Base-by-base conservation (phyloP, 2,797 vertebrate genomes). In the Heteromormyrus szaboi region DNA sequence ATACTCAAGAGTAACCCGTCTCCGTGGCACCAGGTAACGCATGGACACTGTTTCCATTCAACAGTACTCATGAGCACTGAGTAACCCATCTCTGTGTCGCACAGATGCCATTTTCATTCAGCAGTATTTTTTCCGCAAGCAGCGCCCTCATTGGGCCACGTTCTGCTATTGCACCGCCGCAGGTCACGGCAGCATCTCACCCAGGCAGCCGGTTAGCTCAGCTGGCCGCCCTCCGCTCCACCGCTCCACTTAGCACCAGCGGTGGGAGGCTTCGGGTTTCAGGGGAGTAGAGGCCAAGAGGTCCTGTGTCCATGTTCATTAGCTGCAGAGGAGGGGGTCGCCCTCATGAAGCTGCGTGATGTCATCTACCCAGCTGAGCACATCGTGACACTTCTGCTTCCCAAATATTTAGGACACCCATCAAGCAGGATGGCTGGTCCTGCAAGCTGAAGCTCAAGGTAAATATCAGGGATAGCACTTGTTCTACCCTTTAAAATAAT, bases 321-420 rank as follows among this genome's bases (percentile, higher is more conserved):
- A 89, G 95, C 95, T 95, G 95, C 94, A 93, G 93, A 92, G 94
- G 93, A 92, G 93, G 93, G 95, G 94, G 94, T 94, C 94, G 93
- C 89, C 91, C 91, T 93, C 93, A 22, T 76, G 93, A 93, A 93
- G 94, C 92, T 92, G 93, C 94, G 95, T 95, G 95, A 95, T 94
- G 95, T 95, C 94, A 94, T 95, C 93, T 95, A 93, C 94, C 90
- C 92, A 93, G 95, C 94, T 94, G 95, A 95, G 93, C 95, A 92
- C 92, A 91, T 95, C 65, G 12, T 25, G 41, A 50, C 14, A 22
- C 81, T 46, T 50, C 37, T 46, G 48, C 48, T 46, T 84, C 81
- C 44, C 41, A 84, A 46, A 84, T 50, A 50, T 84, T 84, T 44
- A 25, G 41, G 48, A 25, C 48, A 25, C 17, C 48, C 81, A 84